Base-by-base conservation (phyloP, 1,140 invertebrate genomes). In the Pemphigus obesinymphae region DNA sequence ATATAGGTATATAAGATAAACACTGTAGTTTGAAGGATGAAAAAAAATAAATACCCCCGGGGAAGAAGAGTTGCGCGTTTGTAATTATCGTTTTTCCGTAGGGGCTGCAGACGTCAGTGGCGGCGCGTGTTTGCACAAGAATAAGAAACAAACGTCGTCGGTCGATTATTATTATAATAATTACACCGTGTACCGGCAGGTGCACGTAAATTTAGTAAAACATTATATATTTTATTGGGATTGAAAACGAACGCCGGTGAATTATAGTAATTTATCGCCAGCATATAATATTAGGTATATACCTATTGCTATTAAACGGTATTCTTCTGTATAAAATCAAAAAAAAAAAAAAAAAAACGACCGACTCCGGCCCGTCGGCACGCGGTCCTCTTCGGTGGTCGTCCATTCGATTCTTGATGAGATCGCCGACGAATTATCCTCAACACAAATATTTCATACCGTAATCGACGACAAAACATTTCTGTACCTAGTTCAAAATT, bases 131-230 rank as follows among this genome's bases (percentile, higher is more conserved):
- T 70, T 70, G 68, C 68, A 70, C 68, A 70, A 70, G 68, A 68
- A 63, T 31, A 34, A 66, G 23, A 70, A 40, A 29, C 37, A 45
- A 68, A 70, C 68, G 23, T 70, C 40, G n/a, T 45, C 15, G 23
- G 37, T 45, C 68, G 68, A 70, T 70, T 70, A 70, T 68, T 37
- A 68, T 70, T 70, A 70, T 70, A 70, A 70, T 70, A 70, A 70
- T 70, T 70, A 70, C 40, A 70, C 37, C 1, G 8, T 1, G 2
- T 17, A 10, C 2, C 63, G 20, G 2, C 26, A 31, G 3, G 15
- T 11, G 13, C n/a, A n/a, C n/a, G n/a, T n/a, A n/a, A 15, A 8
- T 40, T 3, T 34, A 20, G 20, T 61, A 34, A 7, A n/a, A n/a
- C 5, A 61, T 17, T 61, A 58, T 58, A 58, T 3, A 58, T n/a